Base-by-base conservation (phyloP, 2,888 invertebrate species). In the Megastigmus dorsalis region DNA sequence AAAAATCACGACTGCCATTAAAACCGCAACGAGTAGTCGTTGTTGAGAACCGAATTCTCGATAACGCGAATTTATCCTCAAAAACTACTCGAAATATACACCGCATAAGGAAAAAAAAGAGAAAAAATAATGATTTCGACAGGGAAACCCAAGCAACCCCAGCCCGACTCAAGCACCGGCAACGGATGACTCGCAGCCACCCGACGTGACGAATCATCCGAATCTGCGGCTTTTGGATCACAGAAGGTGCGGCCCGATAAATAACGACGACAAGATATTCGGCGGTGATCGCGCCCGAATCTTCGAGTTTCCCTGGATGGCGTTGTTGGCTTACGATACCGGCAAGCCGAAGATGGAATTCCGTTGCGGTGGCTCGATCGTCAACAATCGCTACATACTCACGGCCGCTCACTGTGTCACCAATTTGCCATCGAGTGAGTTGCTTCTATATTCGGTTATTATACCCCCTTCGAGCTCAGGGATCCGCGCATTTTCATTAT, bases 291-390 rank as follows among this genome's bases (percentile, higher is more conserved):
- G 89, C 72, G 92, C 94, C 0, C 85, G 85, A 0, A 83, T 93
- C 3, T 91, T 90, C 45, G 92, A 94, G 79, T 93, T 91, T 86
- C 94, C 94, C 0, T 95, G 94, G 94, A 92, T 94, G 93, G 93
- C 92, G 0, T 88, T 94, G 1, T 83, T 95, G n/a, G 90, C 91
- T 1, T 95, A 94, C 77, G 78, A 83, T 18, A 84, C 83, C 41
- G 80, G 86, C 75, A 48, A 18, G 9, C 38, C 68, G 5, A 77
- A 30, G 7, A 74, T 75, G 5, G 83, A 84, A 67, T 84, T 82
- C 71, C 84, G 81, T 59, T 87, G 84, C 63, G 88, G 87, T 52
- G 92, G 91, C 1, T 85, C 90, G 0, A 81, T 92, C 5, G 90
- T 92, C 72, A 91, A 88, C 76, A 85, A 89, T 55, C 85, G 89